These are phyloP conservation scores for Argya squamiceps DNA, from an alignment of 2,797 vertebrate species.

Conservation along the genomic window DNA sequence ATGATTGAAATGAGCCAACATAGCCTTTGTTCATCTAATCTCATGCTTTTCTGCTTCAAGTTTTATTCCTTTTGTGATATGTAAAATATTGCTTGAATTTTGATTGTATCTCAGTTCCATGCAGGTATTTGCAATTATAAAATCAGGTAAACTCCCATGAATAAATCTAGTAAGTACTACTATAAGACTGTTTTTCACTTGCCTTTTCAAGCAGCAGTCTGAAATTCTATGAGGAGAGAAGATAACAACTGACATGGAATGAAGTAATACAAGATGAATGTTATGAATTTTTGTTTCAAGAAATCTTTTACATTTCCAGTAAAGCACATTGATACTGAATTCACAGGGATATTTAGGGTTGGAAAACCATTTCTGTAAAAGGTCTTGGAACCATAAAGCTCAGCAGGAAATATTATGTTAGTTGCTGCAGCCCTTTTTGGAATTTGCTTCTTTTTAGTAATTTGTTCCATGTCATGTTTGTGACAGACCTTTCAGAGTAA, in stretches of 20 bases:
- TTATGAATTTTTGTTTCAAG: not conserved
- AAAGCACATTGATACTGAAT: not conserved
- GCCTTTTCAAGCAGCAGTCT: not conserved
- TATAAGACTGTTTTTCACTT: not conserved
- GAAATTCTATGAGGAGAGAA: slow-evolving; percentile 3
- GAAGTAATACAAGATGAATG: not conserved
- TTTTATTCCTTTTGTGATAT: not conserved
- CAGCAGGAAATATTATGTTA: not conserved
- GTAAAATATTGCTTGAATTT: not conserved
- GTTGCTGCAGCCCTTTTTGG: not conserved
- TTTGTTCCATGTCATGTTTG: not conserved
- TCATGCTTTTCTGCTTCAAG: not conserved
- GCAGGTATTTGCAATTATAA: slow-evolving; percentile 21
- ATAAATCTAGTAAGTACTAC: not conserved
- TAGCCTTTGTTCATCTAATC: not conserved
- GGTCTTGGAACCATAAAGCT: not conserved
- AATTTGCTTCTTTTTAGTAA: not conserved
- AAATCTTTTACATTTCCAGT: not conserved
- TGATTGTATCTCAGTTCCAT: not conserved
- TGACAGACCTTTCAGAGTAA: not conserved
- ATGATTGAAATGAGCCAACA: not conserved
- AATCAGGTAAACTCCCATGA: not conserved
- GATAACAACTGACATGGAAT: not conserved
- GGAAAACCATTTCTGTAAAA: not conserved
- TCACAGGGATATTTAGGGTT: not conserved